Percentiles rank a stretch among this genome's conserved stretches.
These are phyloP conservation scores for Balanococcus diminutus DNA, from an alignment of 2,888 invertebrate genomes.

Conservation along the genomic window DNA sequence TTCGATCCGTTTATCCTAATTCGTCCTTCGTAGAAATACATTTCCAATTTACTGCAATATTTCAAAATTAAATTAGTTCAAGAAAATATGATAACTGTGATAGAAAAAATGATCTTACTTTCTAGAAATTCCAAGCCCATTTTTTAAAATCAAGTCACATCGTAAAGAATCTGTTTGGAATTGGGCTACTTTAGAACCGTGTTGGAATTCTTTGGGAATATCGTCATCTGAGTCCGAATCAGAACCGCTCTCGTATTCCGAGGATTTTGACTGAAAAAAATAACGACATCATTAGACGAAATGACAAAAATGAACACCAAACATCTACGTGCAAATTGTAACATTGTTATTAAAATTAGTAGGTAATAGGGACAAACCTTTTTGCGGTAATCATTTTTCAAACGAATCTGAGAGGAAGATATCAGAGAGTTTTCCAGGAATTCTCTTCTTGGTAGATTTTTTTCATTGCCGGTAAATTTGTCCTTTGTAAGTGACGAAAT, in stretches of 20 bases:
- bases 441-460: background rate
- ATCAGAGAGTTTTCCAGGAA: background rate
- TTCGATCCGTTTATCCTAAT: constrained; percentile 80
- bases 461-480: background rate
- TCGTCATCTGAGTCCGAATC: constrained; percentile 65
- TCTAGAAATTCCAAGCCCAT: constrained; percentile 72
- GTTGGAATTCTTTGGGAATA: constrained; percentile 61
- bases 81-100: too few relatives aligned
- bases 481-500: background rate
- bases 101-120: constrained; percentile 67
- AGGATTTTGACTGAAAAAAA: background rate
- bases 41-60: constrained; percentile 75
- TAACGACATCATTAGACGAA: too few relatives aligned
- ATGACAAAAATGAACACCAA: too few relatives aligned
- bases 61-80: constrained; percentile 39
- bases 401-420: background rate
- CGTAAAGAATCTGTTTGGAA: constrained; percentile 71
- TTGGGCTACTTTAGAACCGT: constrained; percentile 64
- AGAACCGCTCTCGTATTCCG: constrained; percentile 61
- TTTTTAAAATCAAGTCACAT: constrained; percentile 73
- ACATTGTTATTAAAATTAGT: too few relatives aligned
- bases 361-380: background rate
- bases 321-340: too few relatives aligned
- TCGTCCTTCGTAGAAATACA: constrained; percentile 79
- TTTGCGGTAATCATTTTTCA: background rate